phyloP scores from a whole-genome alignment of 2,888 invertebrate species.

The Himalopsyche anomala region DNA sequence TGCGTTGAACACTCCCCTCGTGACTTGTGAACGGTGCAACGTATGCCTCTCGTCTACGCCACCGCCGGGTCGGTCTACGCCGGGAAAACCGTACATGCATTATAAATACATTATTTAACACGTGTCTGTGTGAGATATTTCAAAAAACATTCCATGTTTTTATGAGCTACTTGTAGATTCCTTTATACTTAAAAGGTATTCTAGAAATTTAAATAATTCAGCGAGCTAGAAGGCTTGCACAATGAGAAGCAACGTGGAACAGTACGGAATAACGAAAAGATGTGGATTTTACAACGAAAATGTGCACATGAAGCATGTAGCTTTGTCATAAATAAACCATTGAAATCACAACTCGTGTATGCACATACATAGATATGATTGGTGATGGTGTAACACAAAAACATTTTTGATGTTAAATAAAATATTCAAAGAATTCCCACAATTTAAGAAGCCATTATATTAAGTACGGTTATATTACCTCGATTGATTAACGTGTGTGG shows the following conservation, averaged over 20 bases:
- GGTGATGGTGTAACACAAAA: too few relatives aligned
- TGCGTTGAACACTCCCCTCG: slow-evolving; percentile 2
- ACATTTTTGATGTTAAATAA: too few relatives aligned
- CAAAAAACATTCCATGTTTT: slow-evolving; percentile 3
- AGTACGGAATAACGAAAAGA: background rate
- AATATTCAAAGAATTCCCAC: too few relatives aligned
- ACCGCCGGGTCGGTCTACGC: background rate
- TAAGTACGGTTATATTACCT: too few relatives aligned
- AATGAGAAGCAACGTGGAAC: background rate
- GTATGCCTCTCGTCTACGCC: slow-evolving; percentile 23
- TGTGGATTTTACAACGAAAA: background rate
- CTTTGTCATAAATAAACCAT: too few relatives aligned
- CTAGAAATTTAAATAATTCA: slow-evolving; percentile 4
- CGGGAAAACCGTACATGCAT: slow-evolving; percentile 2
- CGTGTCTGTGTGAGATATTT: slow-evolving; percentile 18
- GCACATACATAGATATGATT: too few relatives aligned
- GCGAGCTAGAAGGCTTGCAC: background rate
- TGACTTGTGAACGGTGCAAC: slow-evolving; percentile 17
- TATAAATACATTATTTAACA: slow-evolving; percentile 40
- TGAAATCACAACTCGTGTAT: too few relatives aligned
- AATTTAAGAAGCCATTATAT: too few relatives aligned
- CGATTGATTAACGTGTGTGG: too few relatives aligned
- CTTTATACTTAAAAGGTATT: slow-evolving; percentile 7
- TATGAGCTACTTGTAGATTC: background rate
- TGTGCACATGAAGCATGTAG: background rate